phyloP scores from a whole-genome alignment of 2,113 vertebrate species.

The Dicentrarchus labrax region DNA sequence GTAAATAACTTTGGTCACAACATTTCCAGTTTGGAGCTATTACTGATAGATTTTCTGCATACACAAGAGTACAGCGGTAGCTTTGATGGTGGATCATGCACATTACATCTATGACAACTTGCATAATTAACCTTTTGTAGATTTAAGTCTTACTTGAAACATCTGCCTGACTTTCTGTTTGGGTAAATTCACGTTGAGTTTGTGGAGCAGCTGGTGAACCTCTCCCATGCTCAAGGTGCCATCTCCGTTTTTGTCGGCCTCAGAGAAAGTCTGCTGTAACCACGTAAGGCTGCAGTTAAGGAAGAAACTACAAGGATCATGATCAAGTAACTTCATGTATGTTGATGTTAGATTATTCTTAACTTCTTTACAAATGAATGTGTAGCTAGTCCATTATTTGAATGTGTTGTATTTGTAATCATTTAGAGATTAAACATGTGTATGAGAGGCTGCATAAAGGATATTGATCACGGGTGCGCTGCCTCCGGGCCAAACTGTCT shows the following conservation, averaged over 20 bases:
- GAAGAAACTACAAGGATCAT: conserved; percentile 40
- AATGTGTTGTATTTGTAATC: not conserved
- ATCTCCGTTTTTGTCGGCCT: conserved; percentile 96
- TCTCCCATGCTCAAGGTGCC: conserved; percentile 94
- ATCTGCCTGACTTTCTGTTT: conserved; percentile 94
- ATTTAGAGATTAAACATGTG: not conserved
- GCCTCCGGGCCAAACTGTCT: conserved; percentile 94
- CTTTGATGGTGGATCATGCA: not conserved
- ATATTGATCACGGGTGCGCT: conserved; percentile 98
- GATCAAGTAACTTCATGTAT: not conserved
- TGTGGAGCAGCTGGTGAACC: conserved; percentile 96
- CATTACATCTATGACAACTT: not conserved
- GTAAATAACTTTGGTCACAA: not conserved
- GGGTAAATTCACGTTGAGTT: conserved; percentile 96
- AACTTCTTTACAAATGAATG: not conserved
- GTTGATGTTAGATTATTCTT: not conserved
- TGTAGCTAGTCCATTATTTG: not conserved
- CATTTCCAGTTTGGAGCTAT: not conserved
- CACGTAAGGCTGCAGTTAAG: conserved; percentile 90
- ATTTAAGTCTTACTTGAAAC: conserved; percentile 89
- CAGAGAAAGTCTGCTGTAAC: conserved; percentile 97
- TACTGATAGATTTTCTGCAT: not conserved
- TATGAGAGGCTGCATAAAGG: conserved; percentile 79
- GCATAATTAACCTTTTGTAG: not conserved
- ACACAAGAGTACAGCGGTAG: not conserved